Evolutionary conservation across 2,888 invertebrate genomes (phyloP).

Genomic region (Drosophila rubida): DNA sequence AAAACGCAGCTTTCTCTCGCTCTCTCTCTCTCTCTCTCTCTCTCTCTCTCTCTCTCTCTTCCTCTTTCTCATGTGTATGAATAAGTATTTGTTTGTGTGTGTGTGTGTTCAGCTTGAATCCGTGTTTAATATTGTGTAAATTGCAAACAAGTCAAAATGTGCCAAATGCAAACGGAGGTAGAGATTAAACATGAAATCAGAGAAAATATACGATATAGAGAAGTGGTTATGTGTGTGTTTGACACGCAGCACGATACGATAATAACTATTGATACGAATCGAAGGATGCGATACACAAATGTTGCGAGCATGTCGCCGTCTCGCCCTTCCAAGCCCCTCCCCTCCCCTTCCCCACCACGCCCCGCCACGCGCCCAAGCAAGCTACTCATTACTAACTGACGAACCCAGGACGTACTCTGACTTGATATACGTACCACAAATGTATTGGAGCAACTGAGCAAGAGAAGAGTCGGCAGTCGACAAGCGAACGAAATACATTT

Average conservation of each 20-base stretch:
- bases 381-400: slow-evolving; percentile 10
- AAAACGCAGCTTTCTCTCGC: no score
- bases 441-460: slow-evolving; percentile 38
- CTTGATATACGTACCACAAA: slow-evolving; percentile 69
- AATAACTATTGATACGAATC: not conserved
- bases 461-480: slow-evolving; percentile 7
- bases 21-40: not conserved
- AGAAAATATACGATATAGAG: slow-evolving; percentile 6
- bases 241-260: slow-evolving; percentile 37
- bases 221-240: slow-evolving; percentile 36
- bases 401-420: slow-evolving; percentile 60
- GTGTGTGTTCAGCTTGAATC: slow-evolving; percentile 44
- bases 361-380: not conserved
- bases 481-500: slow-evolving; percentile 42
- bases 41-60: slow-evolving; percentile 4
- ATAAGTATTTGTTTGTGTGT: slow-evolving; percentile 3
- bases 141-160: slow-evolving; percentile 52
- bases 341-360: not conserved
- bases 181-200: slow-evolving; percentile 6
- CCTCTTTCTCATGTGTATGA: not conserved
- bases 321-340: not conserved
- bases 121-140: slow-evolving; percentile 54
- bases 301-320: no score
- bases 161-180: slow-evolving; percentile 62
- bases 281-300: no score